Conservation (phyloP, 2,888 invertebrate species). For the Polietes domitor region DNA sequence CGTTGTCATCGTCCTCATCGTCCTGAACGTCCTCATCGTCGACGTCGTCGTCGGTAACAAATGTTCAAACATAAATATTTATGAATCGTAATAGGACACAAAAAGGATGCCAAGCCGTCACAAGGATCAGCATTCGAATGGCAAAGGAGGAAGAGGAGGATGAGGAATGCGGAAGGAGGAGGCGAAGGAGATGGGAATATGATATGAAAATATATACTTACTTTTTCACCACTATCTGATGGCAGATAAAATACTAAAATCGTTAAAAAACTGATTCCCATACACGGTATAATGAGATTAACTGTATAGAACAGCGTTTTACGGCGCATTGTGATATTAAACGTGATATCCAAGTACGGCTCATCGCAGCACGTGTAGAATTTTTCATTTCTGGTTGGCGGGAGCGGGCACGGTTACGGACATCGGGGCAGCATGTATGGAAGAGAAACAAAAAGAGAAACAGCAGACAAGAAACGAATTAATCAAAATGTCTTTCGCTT, state of each 20-base stretch:
- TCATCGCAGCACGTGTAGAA: conserved; percentile 98
- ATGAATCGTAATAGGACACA: conserved; percentile 13
- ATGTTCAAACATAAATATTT: conserved; percentile 37
- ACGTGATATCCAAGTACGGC: conserved; percentile 97
- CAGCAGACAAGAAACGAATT: conserved; percentile 16
- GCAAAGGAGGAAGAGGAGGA: neutral
- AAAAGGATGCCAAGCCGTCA: neutral
- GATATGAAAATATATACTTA: conserved; percentile 80
- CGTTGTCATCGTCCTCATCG: neutral
- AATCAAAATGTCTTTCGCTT: conserved; percentile 37
- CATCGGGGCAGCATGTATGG: too few species aligned
- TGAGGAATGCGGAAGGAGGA: neutral
- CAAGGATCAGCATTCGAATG: neutral
- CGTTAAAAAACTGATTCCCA: conserved; percentile 98
- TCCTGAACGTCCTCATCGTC: neutral
- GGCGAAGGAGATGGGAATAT: neutral
- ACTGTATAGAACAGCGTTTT: conserved; percentile 98
- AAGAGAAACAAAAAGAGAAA: conserved; percentile 6
- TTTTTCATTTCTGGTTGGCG: conserved; percentile 88
- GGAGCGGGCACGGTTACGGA: too few species aligned
- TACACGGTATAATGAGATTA: conserved; percentile 97
- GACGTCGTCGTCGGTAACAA: neutral
- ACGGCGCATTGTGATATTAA: conserved; percentile 98
- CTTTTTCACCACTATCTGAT: conserved; percentile 98
- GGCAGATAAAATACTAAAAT: conserved; percentile 98